Conservation (phyloP, 1,140 invertebrate genomes). For the Sarcophaga peregrina region DNA sequence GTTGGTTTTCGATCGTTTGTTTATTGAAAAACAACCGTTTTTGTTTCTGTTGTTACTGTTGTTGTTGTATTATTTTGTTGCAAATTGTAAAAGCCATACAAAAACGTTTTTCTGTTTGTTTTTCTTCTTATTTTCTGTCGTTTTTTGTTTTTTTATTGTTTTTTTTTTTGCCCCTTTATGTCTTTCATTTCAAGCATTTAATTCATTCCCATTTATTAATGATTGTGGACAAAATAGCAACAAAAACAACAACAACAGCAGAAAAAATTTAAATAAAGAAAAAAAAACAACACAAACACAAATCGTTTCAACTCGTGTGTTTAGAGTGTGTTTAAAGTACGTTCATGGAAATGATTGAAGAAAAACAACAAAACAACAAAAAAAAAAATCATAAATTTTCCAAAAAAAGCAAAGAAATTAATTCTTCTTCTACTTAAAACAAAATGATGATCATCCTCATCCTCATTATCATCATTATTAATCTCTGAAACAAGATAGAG, state of each 20-base stretch:
- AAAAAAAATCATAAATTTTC: background rate
- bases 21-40: slow-evolving; percentile 20
- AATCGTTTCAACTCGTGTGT: slow-evolving; percentile 7
- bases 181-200: background rate
- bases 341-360: slow-evolving; percentile 24
- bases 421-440: background rate
- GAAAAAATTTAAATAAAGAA: too few species aligned
- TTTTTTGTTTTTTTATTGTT: background rate
- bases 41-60: slow-evolving; percentile 8
- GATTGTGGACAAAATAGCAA: background rate
- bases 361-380: too few species aligned
- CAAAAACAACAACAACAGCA: too few species aligned
- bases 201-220: background rate
- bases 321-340: slow-evolving; percentile 42
- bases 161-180: background rate
- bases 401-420: background rate
- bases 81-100: slow-evolving; percentile 39
- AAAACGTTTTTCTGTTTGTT: background rate
- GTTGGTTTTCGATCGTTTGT: slow-evolving; percentile 37
- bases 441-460: background rate
- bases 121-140: background rate
- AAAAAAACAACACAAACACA: too few species aligned
- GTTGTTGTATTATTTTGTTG: slow-evolving; percentile 12
- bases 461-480: background rate
- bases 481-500: background rate